A percentile compares a stretch with the other conserved stretches of the same genome.
These are phyloP conservation scores for Ctenopoma kingsleyae DNA, from an alignment of 2,797 vertebrate genomes.

Conservation along the genomic window DNA sequence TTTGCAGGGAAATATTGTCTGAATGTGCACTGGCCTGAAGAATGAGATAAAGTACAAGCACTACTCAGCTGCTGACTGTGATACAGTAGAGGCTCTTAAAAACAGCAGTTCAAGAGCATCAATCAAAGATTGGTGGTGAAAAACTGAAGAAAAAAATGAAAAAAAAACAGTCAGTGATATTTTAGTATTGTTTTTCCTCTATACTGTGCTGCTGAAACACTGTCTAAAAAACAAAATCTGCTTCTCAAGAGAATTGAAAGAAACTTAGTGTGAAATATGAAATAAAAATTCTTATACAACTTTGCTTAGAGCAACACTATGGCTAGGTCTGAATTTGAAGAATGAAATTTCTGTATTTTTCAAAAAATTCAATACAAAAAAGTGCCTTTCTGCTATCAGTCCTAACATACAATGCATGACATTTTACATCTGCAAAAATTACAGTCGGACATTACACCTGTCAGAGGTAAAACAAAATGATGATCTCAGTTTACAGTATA, in stretches of 20 bases:
- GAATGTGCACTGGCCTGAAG: conserved; percentile 34
- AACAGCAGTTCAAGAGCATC: conserved; percentile 51
- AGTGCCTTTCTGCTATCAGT: not conserved
- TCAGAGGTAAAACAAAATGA: no score
- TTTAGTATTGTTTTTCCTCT: conserved; percentile 17
- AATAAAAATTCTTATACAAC: conserved; percentile 4
- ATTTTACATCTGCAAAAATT: not conserved
- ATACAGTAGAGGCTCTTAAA: conserved; percentile 51
- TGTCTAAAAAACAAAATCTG: not conserved
- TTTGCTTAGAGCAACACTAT: not conserved
- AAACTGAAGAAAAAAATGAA: conserved; percentile 19
- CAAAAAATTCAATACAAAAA: no score
- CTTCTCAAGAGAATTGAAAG: conserved; percentile 14
- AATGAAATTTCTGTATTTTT: no score
- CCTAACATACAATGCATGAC: not conserved
- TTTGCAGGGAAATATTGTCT: conserved; percentile 26
- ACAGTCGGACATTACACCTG: not conserved
- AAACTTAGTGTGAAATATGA: not conserved
- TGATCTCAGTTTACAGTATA: no score
- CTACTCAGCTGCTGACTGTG: conserved; percentile 37
- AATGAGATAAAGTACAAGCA: conserved; percentile 38
- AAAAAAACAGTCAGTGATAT: conserved; percentile 17
- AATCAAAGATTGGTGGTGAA: conserved; percentile 39
- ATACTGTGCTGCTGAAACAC: not conserved
- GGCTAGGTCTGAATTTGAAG: not conserved